phyloP scores from a whole-genome alignment of 1,140 invertebrate genomes.

The Microplitis mediator region DNA sequence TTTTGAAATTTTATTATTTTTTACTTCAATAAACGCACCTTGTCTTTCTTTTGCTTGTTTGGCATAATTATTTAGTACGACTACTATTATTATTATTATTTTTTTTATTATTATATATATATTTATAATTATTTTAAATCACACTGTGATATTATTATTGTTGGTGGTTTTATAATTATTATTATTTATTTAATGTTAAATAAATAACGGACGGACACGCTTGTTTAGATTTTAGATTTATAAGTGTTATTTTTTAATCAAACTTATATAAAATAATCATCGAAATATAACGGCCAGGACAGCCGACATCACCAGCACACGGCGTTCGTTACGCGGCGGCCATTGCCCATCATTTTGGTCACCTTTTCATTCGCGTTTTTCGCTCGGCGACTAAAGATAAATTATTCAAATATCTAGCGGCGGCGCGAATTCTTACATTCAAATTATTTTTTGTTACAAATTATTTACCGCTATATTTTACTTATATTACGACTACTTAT shows the following conservation, averaged over 20 bases:
- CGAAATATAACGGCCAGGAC: slow-evolving; percentile 27
- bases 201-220: slow-evolving; percentile 26
- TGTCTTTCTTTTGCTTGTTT: slow-evolving; percentile 59
- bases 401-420: too few relatives aligned
- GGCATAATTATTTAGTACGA: slow-evolving; percentile 50
- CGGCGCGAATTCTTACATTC: too few relatives aligned
- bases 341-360: slow-evolving; percentile 37
- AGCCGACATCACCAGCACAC: slow-evolving; percentile 37
- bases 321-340: slow-evolving; percentile 39
- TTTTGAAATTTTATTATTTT: slow-evolving; percentile 9
- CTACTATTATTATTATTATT: slow-evolving; percentile 2
- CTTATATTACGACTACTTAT: too few relatives aligned
- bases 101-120: neutral
- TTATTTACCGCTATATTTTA: too few relatives aligned
- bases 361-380: neutral
- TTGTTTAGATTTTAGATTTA: slow-evolving; percentile 31
- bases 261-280: too few relatives aligned
- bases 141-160: neutral
- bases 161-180: neutral
- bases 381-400: too few relatives aligned
- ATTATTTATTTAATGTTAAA: slow-evolving; percentile 21
- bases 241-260: too few relatives aligned
- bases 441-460: neutral
- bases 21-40: slow-evolving; percentile 49
- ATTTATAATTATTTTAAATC: neutral